Evolutionary conservation across 2,888 invertebrate species (phyloP), one percentile per base, ranked within the genome.

Genomic region (Alcis repandata): DNA sequence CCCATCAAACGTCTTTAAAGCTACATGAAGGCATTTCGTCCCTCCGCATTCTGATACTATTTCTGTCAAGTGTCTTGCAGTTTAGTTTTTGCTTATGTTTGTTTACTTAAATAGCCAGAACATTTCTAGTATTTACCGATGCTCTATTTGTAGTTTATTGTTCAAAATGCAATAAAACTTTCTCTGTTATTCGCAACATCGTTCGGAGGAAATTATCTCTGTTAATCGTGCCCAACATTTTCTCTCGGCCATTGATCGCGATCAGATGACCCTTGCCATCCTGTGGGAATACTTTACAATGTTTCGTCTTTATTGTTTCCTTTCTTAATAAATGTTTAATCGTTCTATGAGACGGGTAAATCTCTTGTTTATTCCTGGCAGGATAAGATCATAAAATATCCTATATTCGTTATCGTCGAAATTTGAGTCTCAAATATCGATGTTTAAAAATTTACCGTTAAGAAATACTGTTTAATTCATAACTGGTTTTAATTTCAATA

Each of bases 161-260:
- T 64, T 59, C 36, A 11, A 68, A 70, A 62, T 72, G 70, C 69
- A 72, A 71, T 69, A 71, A 70, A 71, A 71, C 67, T 74, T 57
- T 69, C 62, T 73, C 71, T 67, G 59, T 63, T 60, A 74, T 66
- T 76, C 73, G 72, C 74, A 73, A 78, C 73, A 74, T 79, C 72
- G 72, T 74, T 70, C 56, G 36, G 19, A 60, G 51, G 20, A 58
- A 71, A 71, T 79, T 84, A 86, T 88, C 87, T 83, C 69, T 73
- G 79, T 78, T 82, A 80, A 87, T 88, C 86, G 87, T 76, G 81
- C 79, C 84, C 86, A 84, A 84, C 88, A 89, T 90, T 89, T 89
- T 88, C 87, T 85, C 83, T 80, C 85, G 85, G 82, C 79, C 76
- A 83, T 89, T 89, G 65, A 66, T 60, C 65, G 60, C 57, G 65